Evolutionary conservation across 2,113 vertebrate species (phyloP), one percentile per base, ranked within the genome.

Genomic region (Paralichthys olivaceus): DNA sequence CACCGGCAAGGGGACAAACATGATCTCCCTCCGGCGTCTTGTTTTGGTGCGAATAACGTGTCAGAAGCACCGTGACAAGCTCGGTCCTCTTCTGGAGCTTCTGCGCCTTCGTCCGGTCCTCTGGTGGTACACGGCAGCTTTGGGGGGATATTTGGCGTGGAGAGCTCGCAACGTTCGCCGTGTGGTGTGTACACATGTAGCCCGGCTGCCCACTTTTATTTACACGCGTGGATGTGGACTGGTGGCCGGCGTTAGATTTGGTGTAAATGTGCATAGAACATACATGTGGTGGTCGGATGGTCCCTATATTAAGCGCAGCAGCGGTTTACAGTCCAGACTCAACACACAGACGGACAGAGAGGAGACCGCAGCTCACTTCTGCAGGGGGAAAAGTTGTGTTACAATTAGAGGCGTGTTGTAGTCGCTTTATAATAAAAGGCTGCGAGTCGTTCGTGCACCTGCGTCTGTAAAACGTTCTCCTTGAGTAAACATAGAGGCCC

Each of bases 1-100:
- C 91, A 93, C 91, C 84, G 94, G 92, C 93, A 95, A 89, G 75
- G 92, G 90, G 79, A 93, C 90, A 85, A 93, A 94, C 93, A 95
- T 92, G 87, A 85, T 93, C 93, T 94, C 93, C 91, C 85, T 87
- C 85, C 89, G 88, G 87, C 86, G 89, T 87, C 78, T 87, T 69
- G 79, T 92, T 88, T 80, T 70, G 91, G 84, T 84, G 84, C 81
- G 57, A 90, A 89, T 87, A 91, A 90, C 84, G 28, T 80, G 80
- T 64, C 85, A 84, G 83, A 84, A 84, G 61, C 15, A 14, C 79
- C 64, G 77, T 34, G 67, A 80, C 17, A 13, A 77, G 87, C 84
- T 76, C 65, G 47, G 75, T 90, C 88, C 89, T 90, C 90, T 90
- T 74, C 75, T 77, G 69, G 53, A 68, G 90, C 87, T 68, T 89